Evolutionary conservation across 2,113 vertebrate genomes (phyloP).

Genomic region (cat (Felis catus)): F.catus_Fca126_mat1.0 CM031416.1:106740501-106741000

Average conservation of each 20-base stretch:
- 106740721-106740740: too few relatives aligned
- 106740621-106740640: too few relatives aligned
- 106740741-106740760: too few relatives aligned
- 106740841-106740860: background rate
- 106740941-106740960: background rate
- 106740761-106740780: background rate
- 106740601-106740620: background rate
- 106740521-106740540: too few relatives aligned
- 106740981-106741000: background rate
- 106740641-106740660: background rate
- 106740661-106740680: background rate
- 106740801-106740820: background rate
- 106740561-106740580: background rate
- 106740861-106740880: background rate
- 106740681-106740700: background rate
- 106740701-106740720: background rate
- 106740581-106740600: background rate
- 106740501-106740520: background rate
- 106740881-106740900: background rate
- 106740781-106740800: background rate
- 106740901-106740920: background rate
- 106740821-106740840: background rate
- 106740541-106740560: background rate
- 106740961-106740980: background rate
- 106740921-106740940: background rate